These are phyloP conservation scores for Thalassaphorura encarpata DNA, from an alignment of 1,140 invertebrate genomes.

Conservation along the genomic window DNA sequence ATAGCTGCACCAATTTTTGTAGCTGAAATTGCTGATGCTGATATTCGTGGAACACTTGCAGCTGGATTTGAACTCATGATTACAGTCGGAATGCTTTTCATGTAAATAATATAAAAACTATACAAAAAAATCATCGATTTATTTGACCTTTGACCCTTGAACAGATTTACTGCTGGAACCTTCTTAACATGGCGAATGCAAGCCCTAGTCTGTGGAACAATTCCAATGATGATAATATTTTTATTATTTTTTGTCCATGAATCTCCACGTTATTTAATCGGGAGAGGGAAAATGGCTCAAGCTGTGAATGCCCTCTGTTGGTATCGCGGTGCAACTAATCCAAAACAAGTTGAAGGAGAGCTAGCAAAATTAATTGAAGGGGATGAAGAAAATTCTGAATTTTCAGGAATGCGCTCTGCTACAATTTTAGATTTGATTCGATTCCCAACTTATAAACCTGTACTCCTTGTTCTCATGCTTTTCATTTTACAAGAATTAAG, in stretches of 20 bases:
- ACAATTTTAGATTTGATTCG: slow-evolving; percentile 1
- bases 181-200: slow-evolving; percentile 8
- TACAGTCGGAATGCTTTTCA: slow-evolving; percentile 42
- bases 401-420: background rate
- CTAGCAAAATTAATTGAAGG: background rate
- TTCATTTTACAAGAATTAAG: slow-evolving; percentile 43
- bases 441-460: slow-evolving; percentile 34
- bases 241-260: slow-evolving; percentile 14
- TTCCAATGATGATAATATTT: slow-evolving; percentile 9
- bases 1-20: slow-evolving; percentile 54
- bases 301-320: slow-evolving; percentile 2
- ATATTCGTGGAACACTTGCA: slow-evolving; percentile 57
- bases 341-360: slow-evolving; percentile 6
- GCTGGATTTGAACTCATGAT: slow-evolving; percentile 57
- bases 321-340: background rate
- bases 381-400: background rate
- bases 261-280: slow-evolving; percentile 14
- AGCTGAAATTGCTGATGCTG: slow-evolving; percentile 53
- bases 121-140: background rate
- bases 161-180: slow-evolving; percentile 1
- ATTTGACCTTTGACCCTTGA: background rate
- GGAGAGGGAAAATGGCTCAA: slow-evolving; percentile 9
- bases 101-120: background rate
- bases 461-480: slow-evolving; percentile 37
- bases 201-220: slow-evolving; percentile 1